These are phyloP conservation scores for Prionailurus bengalensis DNA, from an alignment of 2,113 vertebrate species.

Conservation along the genomic window DNA sequence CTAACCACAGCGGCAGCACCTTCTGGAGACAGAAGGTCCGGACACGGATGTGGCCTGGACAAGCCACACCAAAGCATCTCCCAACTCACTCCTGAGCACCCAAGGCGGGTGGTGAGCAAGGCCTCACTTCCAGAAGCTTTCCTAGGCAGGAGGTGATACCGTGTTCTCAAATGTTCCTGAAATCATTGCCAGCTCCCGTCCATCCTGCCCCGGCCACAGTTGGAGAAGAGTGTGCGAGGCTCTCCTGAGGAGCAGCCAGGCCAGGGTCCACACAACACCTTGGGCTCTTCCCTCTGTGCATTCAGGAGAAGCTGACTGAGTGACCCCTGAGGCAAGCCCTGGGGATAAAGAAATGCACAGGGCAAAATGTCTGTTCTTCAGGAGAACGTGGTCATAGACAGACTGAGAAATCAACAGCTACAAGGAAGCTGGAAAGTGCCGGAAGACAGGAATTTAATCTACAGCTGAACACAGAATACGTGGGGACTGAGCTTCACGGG, in stretches of 20 bases:
- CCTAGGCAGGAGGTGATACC: accelerated
- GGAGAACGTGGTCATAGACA: background rate
- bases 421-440: background rate
- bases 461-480: background rate
- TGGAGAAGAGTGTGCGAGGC: background rate
- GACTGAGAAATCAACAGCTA: background rate
- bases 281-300: too few species aligned
- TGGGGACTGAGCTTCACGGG: accelerated
- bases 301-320: background rate
- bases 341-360: background rate
- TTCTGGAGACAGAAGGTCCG: slow-evolving; percentile 32
- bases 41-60: slow-evolving; percentile 8
- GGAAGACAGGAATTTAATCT: background rate
- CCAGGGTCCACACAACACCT: background rate
- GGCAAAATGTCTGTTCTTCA: background rate
- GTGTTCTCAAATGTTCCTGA: background rate
- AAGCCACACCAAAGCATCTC: background rate
- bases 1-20: slow-evolving; percentile 34
- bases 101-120: background rate
- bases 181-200: too few species aligned
- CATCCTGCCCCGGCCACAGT: background rate
- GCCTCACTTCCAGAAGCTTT: background rate
- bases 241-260: background rate
- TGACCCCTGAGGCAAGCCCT: background rate
- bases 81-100: background rate